Evolutionary conservation across 2,797 vertebrate genomes (phyloP).

Genomic region (Acrocephalus scirpaceus): DNA sequence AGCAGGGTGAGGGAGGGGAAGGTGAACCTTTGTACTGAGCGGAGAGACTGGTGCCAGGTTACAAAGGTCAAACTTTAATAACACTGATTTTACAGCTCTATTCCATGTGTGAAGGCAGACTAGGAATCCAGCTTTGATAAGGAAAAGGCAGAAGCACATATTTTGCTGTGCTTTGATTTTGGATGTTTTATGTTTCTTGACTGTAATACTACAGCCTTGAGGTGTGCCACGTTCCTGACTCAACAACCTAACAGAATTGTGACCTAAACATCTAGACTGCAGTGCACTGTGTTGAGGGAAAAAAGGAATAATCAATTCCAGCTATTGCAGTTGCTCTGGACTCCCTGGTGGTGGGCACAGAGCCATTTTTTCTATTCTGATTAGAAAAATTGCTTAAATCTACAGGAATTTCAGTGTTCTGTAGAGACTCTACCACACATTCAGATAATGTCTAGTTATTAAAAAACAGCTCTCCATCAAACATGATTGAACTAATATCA

Average conservation of each 20-base stretch:
- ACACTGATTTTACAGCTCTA: neutral
- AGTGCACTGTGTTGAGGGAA: neutral
- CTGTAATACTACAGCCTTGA: rapidly evolving
- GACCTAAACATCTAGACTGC: neutral
- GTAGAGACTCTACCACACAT: neutral
- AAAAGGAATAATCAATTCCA: neutral
- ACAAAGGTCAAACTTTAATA: neutral
- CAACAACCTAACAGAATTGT: neutral
- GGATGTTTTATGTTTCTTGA: neutral
- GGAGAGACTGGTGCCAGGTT: neutral
- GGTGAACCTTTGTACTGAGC: neutral
- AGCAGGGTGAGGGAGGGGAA: neutral
- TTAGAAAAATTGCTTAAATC: neutral
- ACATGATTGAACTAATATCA: neutral
- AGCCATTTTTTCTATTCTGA: neutral
- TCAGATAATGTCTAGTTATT: neutral
- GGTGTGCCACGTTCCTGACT: neutral
- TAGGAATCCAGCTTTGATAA: conserved; percentile 19
- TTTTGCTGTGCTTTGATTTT: conserved; percentile 3
- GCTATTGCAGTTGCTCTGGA: neutral
- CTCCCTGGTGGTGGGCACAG: neutral
- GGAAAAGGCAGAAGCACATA: neutral
- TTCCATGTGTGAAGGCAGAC: neutral
- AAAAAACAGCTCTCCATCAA: neutral
- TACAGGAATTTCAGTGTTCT: neutral